Evolutionary conservation across 2,797 vertebrate genomes (phyloP), one percentile per base, ranked within the genome.

Genomic region (Periparus ater): DNA sequence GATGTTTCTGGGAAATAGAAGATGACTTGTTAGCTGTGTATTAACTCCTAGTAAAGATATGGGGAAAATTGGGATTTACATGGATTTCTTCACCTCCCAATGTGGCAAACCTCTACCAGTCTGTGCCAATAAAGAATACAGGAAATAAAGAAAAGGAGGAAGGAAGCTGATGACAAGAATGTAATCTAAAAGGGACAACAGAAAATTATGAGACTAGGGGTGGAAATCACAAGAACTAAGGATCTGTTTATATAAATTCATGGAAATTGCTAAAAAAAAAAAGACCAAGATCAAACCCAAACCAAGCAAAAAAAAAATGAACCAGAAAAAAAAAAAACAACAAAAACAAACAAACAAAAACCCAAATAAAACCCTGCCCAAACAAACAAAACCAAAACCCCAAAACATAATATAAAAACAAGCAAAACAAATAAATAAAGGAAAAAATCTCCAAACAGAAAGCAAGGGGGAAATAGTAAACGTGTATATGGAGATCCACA

Each of bases 401-500:
- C 4, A 26, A 53, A 66, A n/a, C 1, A 20, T 15, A 44, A 25
- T 17, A 38, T 29, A 32, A 42, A 65, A 14, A 6, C 0, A 13
- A 8, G 14, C 51, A 72, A 54, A 10, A 50, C 4, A 57, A 55
- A 17, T 9, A 17, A 50, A 66, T 3, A 51, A 61, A 36, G 58
- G 8, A 30, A 45, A 51, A 5, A 44, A 62, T 2, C 9, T 21
- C 47, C 72, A 44, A 89, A 22, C 3, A 63, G 32, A 81, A 76
- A 83, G 8, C 10, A 67, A 62, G 3, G 15, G 18, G 4, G 6
- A 74, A 65, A 38, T 3, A 68, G 10, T 16, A 73, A 71, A 74
- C 0, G 1, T 4, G 7, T 36, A 47, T 14, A 25, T 27, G 26
- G n/a, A 55, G 9, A 54, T 12, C 12, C 36, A 42, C 8, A 55